A percentile compares a stretch with the other conserved stretches of the same genome.
These are phyloP conservation scores for Danio tinwini DNA, from an alignment of 2,797 vertebrate species.

Conservation along the genomic window DNA sequence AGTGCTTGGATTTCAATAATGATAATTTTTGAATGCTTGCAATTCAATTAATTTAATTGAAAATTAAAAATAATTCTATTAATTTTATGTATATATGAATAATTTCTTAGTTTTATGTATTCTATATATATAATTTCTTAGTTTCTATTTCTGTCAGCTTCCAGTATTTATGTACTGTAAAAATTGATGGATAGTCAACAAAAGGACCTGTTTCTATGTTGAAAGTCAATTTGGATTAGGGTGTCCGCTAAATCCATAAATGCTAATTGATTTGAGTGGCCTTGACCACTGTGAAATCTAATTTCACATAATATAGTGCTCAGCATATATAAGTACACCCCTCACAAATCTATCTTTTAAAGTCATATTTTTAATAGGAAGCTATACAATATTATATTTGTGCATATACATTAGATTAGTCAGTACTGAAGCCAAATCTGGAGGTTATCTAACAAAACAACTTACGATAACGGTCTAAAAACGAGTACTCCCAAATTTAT, in stretches of 20 bases:
- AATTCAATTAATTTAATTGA: background rate
- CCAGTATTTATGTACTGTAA: background rate
- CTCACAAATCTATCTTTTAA: too few relatives aligned
- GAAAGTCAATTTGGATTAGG: background rate
- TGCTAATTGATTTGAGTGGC: background rate
- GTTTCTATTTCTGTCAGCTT: slow-evolving; percentile 3
- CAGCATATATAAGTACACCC: too few relatives aligned
- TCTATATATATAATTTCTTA: background rate
- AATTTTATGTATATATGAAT: too few relatives aligned
- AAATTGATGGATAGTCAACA: background rate
- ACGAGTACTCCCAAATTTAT: too few relatives aligned
- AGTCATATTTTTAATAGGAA: too few relatives aligned
- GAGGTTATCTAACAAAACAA: too few relatives aligned
- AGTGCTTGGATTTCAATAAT: background rate
- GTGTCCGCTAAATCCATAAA: background rate
- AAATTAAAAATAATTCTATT: too few relatives aligned
- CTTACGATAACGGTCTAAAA: too few relatives aligned
- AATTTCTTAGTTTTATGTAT: too few relatives aligned
- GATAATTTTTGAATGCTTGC: background rate
- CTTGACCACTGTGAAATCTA: background rate
- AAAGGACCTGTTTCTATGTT: background rate
- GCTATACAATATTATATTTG: too few relatives aligned
- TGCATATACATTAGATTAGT: too few relatives aligned
- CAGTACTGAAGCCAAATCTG: too few relatives aligned
- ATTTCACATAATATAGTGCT: background rate